Evolutionary conservation across 2,797 vertebrate species (phyloP), one percentile per base, ranked within the genome.

Genomic region (Eupleurogrammus muticus): DNA sequence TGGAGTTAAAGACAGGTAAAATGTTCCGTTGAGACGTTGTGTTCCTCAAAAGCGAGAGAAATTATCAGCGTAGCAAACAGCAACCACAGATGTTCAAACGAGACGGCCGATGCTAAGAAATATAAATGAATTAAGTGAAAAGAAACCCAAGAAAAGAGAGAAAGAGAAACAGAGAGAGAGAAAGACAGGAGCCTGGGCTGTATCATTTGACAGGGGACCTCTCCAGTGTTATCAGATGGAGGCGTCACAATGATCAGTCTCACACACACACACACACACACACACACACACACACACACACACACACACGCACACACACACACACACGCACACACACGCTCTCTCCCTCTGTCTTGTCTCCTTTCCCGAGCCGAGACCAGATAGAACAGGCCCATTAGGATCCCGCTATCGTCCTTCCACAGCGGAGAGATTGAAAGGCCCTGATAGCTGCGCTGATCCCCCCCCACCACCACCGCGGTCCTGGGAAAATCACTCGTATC

Each of bases 351-450:
- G 68, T 69, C 75, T 85, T 86, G 84, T 91, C 90, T 86, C 81
- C 85, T 75, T n/a, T 84, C 71, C 89, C 84, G 89, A 90, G 88
- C 89, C 78, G 50, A 40, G 93, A 90, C 91, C 92, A 93, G 96
- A 97, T 97, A 97, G 90, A 94, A 95, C 94, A 95, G 93, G 91
- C 92, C 96, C 95, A 97, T 98, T 98, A 97, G 91, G 91, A 93
- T 91, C 87, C 91, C 90, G 93, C 97, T 98, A 98, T 98, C 97
- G 90, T 92, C 77, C 80, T n/a, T 85, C 84, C 92, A 92, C 95
- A 94, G 96, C 87, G 80, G 87, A 92, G 93, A 96, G 95, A 97
- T 96, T 96, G 96, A 95, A 93, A 96, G 94, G 88, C 89, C 90
- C 86, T 95, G 96, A 96, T 96, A 96, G 90, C 93, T 90, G 85